Base-by-base conservation (phyloP, 2,888 invertebrate genomes). In the Melipona beecheii region DNA sequence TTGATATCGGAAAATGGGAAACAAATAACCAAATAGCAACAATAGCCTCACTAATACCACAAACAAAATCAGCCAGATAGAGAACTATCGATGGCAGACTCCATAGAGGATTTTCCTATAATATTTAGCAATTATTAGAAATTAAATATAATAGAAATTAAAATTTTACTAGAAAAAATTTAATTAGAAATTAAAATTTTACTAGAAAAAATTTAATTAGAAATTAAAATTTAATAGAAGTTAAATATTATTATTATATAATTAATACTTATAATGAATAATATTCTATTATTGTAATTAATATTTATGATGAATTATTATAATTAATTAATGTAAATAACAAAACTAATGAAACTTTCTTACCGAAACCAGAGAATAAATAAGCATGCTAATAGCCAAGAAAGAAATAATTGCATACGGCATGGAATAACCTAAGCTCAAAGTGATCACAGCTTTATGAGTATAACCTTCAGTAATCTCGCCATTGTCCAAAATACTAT, bases 31-130 rank as follows among this genome's bases (percentile, higher is more conserved):
- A 92, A 77, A 89, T 80, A 0, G 88, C 90, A 6, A 91, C 84
- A 27, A 91, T 70, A 6, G 88, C 89, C 43, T 90, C 89, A 27
- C 91, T 90, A 13, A 88, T 84, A 74, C 92, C 91, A 54, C 87
- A 89, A 6, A 92, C 87, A 36, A 93, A 79, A 64, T 93, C 91
- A 1, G 86, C 76, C 83, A 92, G 78, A 49, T 89, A 91, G 11
- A 92, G 75, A 31, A 90, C 72, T 72, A 93, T 90, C 43, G 90
- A 86, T 43, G 93, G 93, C 9, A 93, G 83, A 86, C 92, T 92
- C 92, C 92, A 93, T 9, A 85, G 76, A 65, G 92, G 88, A 54
- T 81, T 89, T 73, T 88, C 89, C 93, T 93, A 64, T 36, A 49
- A 82, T 72, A 54, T 74, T 84, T 21, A 24, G 13, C 52, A 13